phyloP scores from a whole-genome alignment of 2,888 invertebrate genomes.

The Agonopterix subpropinquella region DNA sequence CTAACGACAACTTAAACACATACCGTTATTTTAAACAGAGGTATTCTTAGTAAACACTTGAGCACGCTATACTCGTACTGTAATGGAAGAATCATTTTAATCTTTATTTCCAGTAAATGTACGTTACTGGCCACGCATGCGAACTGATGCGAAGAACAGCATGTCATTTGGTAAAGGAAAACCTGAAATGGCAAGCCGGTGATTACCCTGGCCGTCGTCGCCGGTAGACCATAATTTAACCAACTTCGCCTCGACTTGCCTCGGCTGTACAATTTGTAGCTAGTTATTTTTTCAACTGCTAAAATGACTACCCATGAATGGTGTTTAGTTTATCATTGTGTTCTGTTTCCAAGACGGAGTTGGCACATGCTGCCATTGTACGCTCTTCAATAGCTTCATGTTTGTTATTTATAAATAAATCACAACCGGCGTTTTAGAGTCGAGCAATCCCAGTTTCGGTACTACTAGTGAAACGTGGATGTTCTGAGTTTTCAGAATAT shows the following conservation, averaged over 20 bases:
- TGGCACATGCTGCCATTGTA: too few species aligned
- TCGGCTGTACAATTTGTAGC: conserved; percentile 13
- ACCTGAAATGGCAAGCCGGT: conserved; percentile 28
- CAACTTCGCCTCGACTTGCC: conserved; percentile 15
- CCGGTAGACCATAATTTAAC: conserved; percentile 32
- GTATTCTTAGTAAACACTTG: too few species aligned
- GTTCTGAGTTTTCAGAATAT: too few species aligned
- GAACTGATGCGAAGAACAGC: conserved; percentile 31
- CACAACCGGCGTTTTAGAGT: too few species aligned
- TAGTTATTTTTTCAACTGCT: conserved; percentile 22
- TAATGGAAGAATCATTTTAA: conserved; percentile 13
- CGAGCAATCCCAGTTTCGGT: too few species aligned
- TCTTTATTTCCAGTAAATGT: conserved; percentile 10
- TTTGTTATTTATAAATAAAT: too few species aligned
- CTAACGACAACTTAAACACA: conserved; percentile 2
- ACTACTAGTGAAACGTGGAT: too few species aligned
- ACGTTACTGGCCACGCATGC: conserved; percentile 17
- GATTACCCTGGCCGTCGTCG: conserved; percentile 29
- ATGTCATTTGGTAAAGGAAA: conserved; percentile 43
- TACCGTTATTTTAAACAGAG: too few species aligned
- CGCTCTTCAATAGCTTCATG: too few species aligned
- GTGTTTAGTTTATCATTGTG: conserved; percentile 17
- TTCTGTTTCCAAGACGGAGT: neutral
- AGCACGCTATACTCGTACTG: neutral
- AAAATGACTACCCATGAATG: conserved; percentile 22